Base-by-base conservation (phyloP, 2,888 invertebrate genomes). In the Nemotelus pantherinus region DNA sequence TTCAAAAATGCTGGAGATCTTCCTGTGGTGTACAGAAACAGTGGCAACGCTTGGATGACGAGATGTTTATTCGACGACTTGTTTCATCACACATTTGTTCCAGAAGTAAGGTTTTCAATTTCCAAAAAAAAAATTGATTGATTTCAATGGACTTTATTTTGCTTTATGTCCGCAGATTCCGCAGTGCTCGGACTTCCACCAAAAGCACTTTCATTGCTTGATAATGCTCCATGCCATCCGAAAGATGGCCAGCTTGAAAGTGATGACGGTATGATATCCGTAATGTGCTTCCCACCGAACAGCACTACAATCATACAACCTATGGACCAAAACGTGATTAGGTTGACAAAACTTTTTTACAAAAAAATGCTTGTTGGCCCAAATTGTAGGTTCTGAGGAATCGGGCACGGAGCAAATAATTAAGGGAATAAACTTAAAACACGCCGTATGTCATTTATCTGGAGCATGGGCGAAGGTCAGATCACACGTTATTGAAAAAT, bases 201-300 rank as follows among this genome's bases (percentile, higher is more conserved):
- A 60, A 82, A 81, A 70, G 81, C 82, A 50, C 76, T 82, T 9
- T 79, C 82, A 43, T 71, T 82, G 55, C 79, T 82, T 60, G 81
- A 81, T 77, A 80, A 80, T 77, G 79, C 80, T 65, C 77, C 82
- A 9, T 80, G 80, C 44, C 80, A 81, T 72, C 79, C 78, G 43
- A 50, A 78, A 47, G 78, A 78, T 77, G 71, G 65, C 50, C 76
- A 53, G 48, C 57, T 75, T 55, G 48, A 48, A 76, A 80, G 78
- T 68, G 79, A 80, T 58, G 81, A 81, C 43, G 77, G 79, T 63
- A 71, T 78, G 74, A 79, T 81, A 50, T 74, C 75, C 41, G 77
- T 79, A 47, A 80, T 82, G 77, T 80, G 78, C 71, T 80, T 82
- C 77, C 82, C 81, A 41, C 77, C 81, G 43, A 81, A 81, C 77